Evolutionary conservation across 2,113 vertebrate species (phyloP).

Genomic region (Rhegmatorhina hoffmannsi): DNA sequence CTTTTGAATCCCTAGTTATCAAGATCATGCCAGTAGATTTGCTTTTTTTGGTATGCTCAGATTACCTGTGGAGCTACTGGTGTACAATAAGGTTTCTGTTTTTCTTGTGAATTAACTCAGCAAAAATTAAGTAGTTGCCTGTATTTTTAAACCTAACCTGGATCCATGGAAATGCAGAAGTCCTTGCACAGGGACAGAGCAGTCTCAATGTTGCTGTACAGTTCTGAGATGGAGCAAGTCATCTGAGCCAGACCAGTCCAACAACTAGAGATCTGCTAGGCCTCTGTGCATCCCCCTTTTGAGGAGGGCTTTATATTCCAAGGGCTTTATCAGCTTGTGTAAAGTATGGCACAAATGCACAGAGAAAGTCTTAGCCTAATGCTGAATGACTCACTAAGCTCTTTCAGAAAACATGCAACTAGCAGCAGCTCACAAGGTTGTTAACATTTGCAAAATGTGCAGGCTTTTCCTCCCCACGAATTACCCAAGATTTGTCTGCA

Average conservation of each 20-base stretch:
- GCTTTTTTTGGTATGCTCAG: neutral
- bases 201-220: neutral
- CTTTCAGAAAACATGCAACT: neutral
- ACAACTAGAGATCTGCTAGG: neutral
- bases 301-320: neutral
- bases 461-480: neutral
- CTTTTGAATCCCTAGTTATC: neutral
- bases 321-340: constrained; percentile 3
- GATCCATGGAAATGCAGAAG: neutral
- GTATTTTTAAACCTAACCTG: neutral
- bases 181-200: neutral
- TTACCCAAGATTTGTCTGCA: neutral
- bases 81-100: neutral
- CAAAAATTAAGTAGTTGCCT: neutral
- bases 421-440: neutral
- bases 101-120: neutral
- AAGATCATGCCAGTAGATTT: neutral
- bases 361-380: neutral
- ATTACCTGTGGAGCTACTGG: neutral
- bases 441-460: neutral
- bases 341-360: neutral
- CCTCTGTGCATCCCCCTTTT: neutral
- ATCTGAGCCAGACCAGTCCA: neutral
- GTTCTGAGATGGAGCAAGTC: neutral
- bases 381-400: neutral